phyloP scores from a whole-genome alignment of 2,797 vertebrate genomes.

The Microcaecilia unicolor region DNA sequence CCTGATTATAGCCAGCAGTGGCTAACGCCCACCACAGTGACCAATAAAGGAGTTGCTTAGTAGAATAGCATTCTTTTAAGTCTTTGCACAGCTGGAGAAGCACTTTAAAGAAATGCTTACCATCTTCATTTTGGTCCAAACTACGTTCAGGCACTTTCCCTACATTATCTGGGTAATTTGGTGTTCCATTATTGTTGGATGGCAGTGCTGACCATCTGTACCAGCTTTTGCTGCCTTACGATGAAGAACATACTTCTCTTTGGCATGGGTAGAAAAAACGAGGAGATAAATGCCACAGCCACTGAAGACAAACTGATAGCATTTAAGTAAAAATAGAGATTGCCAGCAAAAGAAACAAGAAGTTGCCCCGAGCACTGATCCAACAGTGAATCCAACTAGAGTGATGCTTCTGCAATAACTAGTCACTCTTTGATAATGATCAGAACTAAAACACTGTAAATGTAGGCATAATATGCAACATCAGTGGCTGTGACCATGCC shows the following conservation, averaged over 20 bases:
- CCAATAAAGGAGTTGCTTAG: slow-evolving; percentile 53
- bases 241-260: slow-evolving; percentile 82
- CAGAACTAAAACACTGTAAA: slow-evolving; percentile 66
- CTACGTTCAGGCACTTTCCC: rapidly evolving
- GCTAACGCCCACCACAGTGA: slow-evolving; percentile 69
- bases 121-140: rapidly evolving
- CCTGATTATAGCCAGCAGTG: slow-evolving; percentile 65
- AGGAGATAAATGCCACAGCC: slow-evolving; percentile 46
- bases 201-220: not conserved
- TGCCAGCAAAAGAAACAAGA: slow-evolving; percentile 47
- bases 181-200: rapidly evolving
- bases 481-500: slow-evolving; percentile 74
- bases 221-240: not conserved
- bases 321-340: slow-evolving; percentile 59
- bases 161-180: rapidly evolving
- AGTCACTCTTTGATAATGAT: slow-evolving; percentile 64
- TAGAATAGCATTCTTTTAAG: slow-evolving; percentile 55
- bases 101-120: not conserved
- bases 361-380: slow-evolving; percentile 58
- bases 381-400: slow-evolving; percentile 47
- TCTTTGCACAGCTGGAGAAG: slow-evolving; percentile 47
- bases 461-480: slow-evolving; percentile 89
- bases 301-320: slow-evolving; percentile 55
- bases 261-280: slow-evolving; percentile 75
- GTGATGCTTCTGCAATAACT: slow-evolving; percentile 57